phyloP scores from a whole-genome alignment of 2,113 vertebrate species.

The Prolemur simus region DNA sequence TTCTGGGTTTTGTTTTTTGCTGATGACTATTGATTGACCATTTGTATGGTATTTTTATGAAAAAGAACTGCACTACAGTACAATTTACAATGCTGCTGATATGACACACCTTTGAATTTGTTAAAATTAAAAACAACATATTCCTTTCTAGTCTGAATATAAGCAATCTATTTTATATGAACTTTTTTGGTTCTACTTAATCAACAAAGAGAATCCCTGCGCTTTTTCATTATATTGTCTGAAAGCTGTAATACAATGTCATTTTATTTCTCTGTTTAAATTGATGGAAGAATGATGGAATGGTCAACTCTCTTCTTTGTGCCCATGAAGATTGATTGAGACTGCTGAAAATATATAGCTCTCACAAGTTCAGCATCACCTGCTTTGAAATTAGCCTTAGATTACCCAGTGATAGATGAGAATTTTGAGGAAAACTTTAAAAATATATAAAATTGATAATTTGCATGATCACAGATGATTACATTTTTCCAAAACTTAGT shows the following conservation, averaged over 20 bases:
- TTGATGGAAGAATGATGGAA: conserved; percentile 81
- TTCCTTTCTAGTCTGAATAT: conserved; percentile 88
- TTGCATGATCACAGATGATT: conserved; percentile 84
- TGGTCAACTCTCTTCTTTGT: conserved; percentile 85
- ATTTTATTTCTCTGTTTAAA: conserved; percentile 82
- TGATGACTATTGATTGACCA: conserved; percentile 90
- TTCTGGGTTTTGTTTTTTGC: conserved; percentile 85
- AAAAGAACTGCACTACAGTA: conserved; percentile 92
- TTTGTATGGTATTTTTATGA: conserved; percentile 93
- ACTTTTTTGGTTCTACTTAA: conserved; percentile 86
- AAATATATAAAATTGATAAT: conserved; percentile 76
- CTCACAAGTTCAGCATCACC: conserved; percentile 73
- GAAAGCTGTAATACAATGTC: conserved; percentile 80
- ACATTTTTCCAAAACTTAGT: conserved; percentile 82
- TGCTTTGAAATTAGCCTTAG: conserved; percentile 84
- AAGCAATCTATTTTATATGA: conserved; percentile 90
- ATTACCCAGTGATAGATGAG: conserved; percentile 77
- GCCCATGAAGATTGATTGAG: conserved; percentile 79
- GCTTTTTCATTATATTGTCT: conserved; percentile 85
- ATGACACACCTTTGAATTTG: conserved; percentile 90
- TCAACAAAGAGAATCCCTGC: conserved; percentile 82
- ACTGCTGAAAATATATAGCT: conserved; percentile 77
- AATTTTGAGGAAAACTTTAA: conserved; percentile 71
- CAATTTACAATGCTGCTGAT: conserved; percentile 94
- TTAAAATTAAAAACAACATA: conserved; percentile 84